phyloP scores from a whole-genome alignment of 2,888 invertebrate species.

The Malacosoma neustria region DNA sequence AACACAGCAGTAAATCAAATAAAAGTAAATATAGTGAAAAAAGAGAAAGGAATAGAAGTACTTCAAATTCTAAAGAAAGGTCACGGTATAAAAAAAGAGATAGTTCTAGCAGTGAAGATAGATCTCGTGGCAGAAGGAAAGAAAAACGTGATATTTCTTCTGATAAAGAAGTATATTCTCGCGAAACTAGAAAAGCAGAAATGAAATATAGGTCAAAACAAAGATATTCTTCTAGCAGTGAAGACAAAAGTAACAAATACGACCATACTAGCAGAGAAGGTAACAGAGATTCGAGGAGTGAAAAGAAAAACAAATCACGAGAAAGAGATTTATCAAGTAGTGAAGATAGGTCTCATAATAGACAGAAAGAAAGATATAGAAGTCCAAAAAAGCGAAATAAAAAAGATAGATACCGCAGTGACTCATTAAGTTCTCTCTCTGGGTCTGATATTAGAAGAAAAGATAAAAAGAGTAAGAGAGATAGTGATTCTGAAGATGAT shows the following conservation, averaged over 20 bases:
- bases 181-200: no score
- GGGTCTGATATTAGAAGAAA: constrained; percentile 28
- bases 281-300: no score
- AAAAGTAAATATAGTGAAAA: constrained; percentile 28
- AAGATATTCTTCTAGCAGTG: no score
- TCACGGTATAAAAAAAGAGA: constrained; percentile 6
- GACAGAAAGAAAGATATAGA: constrained; percentile 10
- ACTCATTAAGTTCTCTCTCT: constrained; percentile 29
- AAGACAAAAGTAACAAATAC: no score
- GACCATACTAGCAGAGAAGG: no score
- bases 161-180: no score
- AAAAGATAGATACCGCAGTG: constrained; percentile 12
- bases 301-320: no score
- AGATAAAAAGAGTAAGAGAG: constrained; percentile 41
- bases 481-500: constrained; percentile 44
- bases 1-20: neutral
- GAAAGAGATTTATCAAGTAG: constrained; percentile 30
- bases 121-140: constrained; percentile 14
- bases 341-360: constrained; percentile 23
- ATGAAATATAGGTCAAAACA: no score
- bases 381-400: constrained; percentile 7
- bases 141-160: constrained; percentile 14
- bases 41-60: constrained; percentile 3
- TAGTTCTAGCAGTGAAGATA: constrained; percentile 7
- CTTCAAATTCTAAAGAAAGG: constrained; percentile 2